Percentiles rank a stretch among this genome's conserved stretches.
phyloP scores from a whole-genome alignment of 2,113 vertebrate genomes.

The Oxyruncus cristatus region DNA sequence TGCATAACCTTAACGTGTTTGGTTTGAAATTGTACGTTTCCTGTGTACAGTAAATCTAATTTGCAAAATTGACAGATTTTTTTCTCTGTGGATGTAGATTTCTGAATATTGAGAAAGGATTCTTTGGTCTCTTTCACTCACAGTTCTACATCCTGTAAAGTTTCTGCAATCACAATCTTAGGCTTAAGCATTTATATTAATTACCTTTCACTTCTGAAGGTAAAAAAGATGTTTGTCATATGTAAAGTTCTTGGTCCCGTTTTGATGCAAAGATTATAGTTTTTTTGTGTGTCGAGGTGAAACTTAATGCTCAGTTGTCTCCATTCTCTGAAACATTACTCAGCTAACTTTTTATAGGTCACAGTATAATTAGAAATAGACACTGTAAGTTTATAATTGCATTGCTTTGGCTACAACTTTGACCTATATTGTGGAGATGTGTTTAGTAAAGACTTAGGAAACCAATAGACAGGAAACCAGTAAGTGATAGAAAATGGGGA shows the following conservation, averaged over 20 bases:
- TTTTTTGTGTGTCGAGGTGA: neutral
- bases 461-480: neutral
- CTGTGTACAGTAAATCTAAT: neutral
- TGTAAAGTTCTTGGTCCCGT: neutral
- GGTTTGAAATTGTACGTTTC: neutral
- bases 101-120: neutral
- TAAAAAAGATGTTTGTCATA: neutral
- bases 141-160: neutral
- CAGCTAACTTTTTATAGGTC: constrained; percentile 47
- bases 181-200: neutral
- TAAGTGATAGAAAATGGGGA: neutral
- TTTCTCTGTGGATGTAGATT: neutral
- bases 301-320: neutral
- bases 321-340: constrained; percentile 5
- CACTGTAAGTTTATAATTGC: neutral
- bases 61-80: neutral
- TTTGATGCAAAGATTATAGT: neutral
- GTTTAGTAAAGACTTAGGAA: constrained; percentile 30
- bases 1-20: neutral
- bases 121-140: neutral
- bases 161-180: neutral
- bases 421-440: constrained; percentile 24
- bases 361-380: constrained; percentile 46
- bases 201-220: neutral
- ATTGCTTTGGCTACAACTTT: constrained; percentile 22